Evolutionary conservation across 1,140 invertebrate species (phyloP).

Genomic region (Pomacea maculata): DNA sequence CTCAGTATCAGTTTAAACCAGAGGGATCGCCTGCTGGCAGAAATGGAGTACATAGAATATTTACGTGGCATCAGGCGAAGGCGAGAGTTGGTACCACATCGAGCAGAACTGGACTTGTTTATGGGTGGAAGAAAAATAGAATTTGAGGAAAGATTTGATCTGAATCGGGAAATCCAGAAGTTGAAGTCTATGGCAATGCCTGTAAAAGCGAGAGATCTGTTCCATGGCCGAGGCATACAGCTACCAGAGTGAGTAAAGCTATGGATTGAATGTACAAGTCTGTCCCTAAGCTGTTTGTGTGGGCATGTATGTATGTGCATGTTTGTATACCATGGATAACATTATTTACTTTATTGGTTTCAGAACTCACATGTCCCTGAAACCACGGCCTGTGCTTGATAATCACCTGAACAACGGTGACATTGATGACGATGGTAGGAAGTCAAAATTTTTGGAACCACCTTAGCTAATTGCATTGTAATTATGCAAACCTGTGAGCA

Average conservation of each 20-base stretch:
- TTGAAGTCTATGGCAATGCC: constrained; percentile 53
- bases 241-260: constrained; percentile 30
- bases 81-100: constrained; percentile 54
- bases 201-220: constrained; percentile 47
- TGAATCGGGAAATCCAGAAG: constrained; percentile 48
- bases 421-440: constrained; percentile 40
- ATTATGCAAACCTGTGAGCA: too few relatives aligned
- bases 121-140: constrained; percentile 60
- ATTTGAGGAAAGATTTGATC: constrained; percentile 55
- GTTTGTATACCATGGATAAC: neutral
- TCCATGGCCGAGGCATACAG: constrained; percentile 49
- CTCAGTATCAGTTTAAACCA: constrained; percentile 43
- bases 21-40: constrained; percentile 53
- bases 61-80: constrained; percentile 48
- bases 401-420: constrained; percentile 31
- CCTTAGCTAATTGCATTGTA: too few relatives aligned
- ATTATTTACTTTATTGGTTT: constrained; percentile 11
- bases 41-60: constrained; percentile 54
- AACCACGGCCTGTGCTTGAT: constrained; percentile 21
- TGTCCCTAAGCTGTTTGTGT: neutral
- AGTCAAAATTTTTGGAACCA: too few relatives aligned
- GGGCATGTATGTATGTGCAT: neutral
- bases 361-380: constrained; percentile 39
- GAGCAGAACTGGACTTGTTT: constrained; percentile 54
- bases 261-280: neutral